Base-by-base conservation (phyloP, 2,797 vertebrate genomes). In the Parambassis ranga region DNA sequence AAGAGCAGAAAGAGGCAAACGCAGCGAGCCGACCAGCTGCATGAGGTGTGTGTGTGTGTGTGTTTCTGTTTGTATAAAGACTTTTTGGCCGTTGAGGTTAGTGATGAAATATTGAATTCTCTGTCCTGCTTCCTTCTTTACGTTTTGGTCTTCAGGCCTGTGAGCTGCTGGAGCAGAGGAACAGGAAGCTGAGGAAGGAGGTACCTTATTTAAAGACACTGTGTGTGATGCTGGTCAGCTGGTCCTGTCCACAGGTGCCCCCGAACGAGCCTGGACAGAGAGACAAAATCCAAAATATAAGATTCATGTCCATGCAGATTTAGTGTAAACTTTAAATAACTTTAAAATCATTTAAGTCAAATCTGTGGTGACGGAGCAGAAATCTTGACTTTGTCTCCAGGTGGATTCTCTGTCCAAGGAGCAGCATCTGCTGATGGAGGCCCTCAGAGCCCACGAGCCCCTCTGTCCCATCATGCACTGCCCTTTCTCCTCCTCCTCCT, bases 1-100 rank as follows among this genome's bases (percentile, higher is more conserved):
- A 95, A 93, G 61, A 97, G 95, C 70, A 87, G 96, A 20, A 96
- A 94, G 84, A 95, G 95, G 77, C 96, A 97, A 84, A 97, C 91
- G 0, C 93, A 95, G 86, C 95, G 94, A 88, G 95, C 95, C 2
- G 96, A 98, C 76, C 89, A 92, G 59, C 93, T 97, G 53, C 96
- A 98, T 0, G 85, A 96, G 95, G 50, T 53, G 28, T 6, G 28
- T 41, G 15, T 26, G 10, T 13, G 10, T 38, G 23, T 41, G 13
- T 52, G 22, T 42, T n/a, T 33, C 8, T 13, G 31, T 22, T 7
- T n/a, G n/a, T n/a, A n/a, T n/a, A n/a, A n/a, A n/a, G n/a, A n/a
- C n/a, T n/a, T n/a, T n/a, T n/a, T n/a, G n/a, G n/a, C n/a, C n/a
- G n/a, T n/a, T n/a, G n/a, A n/a, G n/a, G n/a, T n/a, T n/a, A n/a